Conservation (phyloP, 2,797 vertebrate genomes). For the Crocidura indochinensis region DNA sequence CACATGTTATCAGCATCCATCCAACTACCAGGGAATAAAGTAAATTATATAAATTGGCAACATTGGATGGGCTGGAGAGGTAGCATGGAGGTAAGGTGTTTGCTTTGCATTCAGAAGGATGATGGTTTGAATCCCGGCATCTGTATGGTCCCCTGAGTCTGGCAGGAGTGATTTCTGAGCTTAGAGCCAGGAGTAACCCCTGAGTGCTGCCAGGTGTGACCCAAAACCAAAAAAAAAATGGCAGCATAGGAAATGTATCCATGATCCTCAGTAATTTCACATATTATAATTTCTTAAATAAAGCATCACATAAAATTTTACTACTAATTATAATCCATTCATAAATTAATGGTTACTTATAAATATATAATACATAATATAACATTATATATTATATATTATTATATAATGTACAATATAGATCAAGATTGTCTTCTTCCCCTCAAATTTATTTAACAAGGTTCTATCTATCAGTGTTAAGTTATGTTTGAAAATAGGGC, state of each 20-base stretch:
- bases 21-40: conserved; percentile 17
- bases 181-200: no score
- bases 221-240: no score
- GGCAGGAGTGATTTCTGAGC: no score
- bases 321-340: no score
- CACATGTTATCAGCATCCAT: conserved; percentile 10
- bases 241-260: not conserved
- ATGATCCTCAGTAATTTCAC: not conserved
- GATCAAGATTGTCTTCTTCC: not conserved
- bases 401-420: not conserved
- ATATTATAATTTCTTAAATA: not conserved
- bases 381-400: not conserved
- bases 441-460: not conserved
- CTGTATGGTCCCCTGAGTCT: no score
- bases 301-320: not conserved
- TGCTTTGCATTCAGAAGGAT: no score
- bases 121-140: no score
- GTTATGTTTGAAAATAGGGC: not conserved
- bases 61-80: no score
- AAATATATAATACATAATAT: not conserved
- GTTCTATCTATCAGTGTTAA: not conserved
- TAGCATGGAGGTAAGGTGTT: no score
- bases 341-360: no score
- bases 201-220: no score
- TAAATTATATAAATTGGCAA: conserved; percentile 13